phyloP scores from a whole-genome alignment of 1,140 invertebrate genomes.

The Coptotermes formosanus region DNA sequence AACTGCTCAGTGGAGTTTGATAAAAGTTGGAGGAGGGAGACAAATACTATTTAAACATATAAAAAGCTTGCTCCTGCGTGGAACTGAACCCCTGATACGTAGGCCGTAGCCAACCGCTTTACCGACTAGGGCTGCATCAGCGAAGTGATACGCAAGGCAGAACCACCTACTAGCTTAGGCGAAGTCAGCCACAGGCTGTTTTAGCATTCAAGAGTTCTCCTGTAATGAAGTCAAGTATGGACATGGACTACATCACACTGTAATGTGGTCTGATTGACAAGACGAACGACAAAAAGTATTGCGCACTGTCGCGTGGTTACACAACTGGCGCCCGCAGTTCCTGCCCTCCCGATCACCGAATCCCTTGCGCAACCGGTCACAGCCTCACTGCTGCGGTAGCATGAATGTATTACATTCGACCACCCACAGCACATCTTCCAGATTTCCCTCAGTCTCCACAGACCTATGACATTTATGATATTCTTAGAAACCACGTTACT shows the following conservation, averaged over 20 bases:
- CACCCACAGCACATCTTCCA: not conserved
- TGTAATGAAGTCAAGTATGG: not conserved
- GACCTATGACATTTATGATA: too few species aligned
- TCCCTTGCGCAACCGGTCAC: not conserved
- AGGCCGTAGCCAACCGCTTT: too few species aligned
- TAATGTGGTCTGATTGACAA: slow-evolving; percentile 1
- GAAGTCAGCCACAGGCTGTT: not conserved
- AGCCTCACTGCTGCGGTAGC: not conserved
- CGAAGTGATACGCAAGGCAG: too few species aligned
- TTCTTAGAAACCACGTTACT: too few species aligned
- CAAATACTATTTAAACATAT: too few species aligned
- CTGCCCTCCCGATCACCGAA: not conserved
- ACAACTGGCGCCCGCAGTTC: not conserved
- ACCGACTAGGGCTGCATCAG: too few species aligned
- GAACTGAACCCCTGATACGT: too few species aligned
- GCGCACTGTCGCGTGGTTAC: not conserved
- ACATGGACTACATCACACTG: not conserved
- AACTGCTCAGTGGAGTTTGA: too few species aligned
- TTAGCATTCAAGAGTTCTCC: not conserved
- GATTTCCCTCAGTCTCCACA: too few species aligned
- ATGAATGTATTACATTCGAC: not conserved
- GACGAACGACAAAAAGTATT: not conserved
- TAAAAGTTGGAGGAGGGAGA: too few species aligned
- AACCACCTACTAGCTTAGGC: too few species aligned
- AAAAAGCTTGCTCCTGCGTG: too few species aligned